Conservation (phyloP, 2,113 vertebrate species). For the Petrocephalus microphthalmus region DNA sequence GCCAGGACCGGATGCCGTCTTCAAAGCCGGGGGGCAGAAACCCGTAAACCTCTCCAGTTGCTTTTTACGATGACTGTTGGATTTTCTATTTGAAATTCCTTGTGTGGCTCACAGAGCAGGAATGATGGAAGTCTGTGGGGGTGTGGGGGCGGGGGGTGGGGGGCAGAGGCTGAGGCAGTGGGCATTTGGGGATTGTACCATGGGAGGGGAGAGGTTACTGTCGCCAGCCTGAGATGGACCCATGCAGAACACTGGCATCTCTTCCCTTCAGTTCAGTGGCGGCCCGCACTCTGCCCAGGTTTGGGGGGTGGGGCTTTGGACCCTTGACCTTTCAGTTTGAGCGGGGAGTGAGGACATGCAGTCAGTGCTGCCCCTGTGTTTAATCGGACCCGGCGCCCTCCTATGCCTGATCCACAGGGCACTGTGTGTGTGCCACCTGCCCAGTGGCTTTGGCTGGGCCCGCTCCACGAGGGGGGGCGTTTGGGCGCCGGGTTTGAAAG, state of each 20-base stretch:
- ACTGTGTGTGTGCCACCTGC: not conserved
- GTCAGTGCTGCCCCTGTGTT: not conserved
- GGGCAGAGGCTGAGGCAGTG: not conserved
- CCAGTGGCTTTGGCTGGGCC: not conserved
- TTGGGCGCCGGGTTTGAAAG: slow-evolving; percentile 34
- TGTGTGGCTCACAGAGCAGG: not conserved
- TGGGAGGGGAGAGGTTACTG: no score
- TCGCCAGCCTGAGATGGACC: no score
- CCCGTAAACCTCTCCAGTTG: not conserved
- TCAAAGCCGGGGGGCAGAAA: slow-evolving; percentile 25
- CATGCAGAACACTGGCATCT: no score
- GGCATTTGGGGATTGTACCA: not conserved
- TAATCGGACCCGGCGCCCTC: not conserved
- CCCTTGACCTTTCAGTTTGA: not conserved
- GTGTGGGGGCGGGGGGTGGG: not conserved
- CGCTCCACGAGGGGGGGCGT: no score
- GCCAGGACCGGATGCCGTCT: not conserved
- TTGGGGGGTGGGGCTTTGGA: no score
- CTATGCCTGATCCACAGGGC: not conserved
- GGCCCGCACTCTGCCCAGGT: no score
- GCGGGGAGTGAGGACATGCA: not conserved
- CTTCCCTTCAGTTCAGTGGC: no score
- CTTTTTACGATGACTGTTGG: not conserved
- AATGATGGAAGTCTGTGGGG: no score
- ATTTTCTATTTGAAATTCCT: not conserved